Evolutionary conservation across 2,797 vertebrate species (phyloP), one percentile per base, ranked within the genome.

Genomic region (Amblyopsis hoosieri): DNA sequence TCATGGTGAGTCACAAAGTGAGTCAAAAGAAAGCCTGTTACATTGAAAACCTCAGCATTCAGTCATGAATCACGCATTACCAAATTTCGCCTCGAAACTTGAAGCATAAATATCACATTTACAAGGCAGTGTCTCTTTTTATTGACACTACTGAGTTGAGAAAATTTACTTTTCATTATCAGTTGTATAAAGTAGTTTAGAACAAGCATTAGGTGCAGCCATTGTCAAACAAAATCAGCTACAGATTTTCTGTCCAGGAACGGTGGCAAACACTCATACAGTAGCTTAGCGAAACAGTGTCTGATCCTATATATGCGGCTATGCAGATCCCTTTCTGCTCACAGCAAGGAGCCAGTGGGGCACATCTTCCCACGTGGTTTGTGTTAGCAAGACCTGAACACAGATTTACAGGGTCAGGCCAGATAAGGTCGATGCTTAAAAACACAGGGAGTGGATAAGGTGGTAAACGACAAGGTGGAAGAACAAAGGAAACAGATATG

Each of bases 381-480:
- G 45, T 33, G 45, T 67, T 73, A 72, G 67, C 60, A 72, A 51
- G 53, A 64, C 55, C 0, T 15, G 23, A 15, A 49, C 50, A 42
- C 49, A 29, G 60, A 49, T 57, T 45, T 45, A 11, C 23, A 23
- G 50, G 56, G 31, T 23, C 56, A 10, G 15, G 60, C 57, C 65
- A n/a, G 51, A 50, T 37, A 63, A 74, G 71, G 78, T 56, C 33
- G 80, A 84, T 53, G 71, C 79, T 53, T 15, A 45, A 46, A 82
- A 79, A 79, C 69, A 82, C 51, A 53, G 60, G 14, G 31, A 58
- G 60, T 58, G 48, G 50, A 69, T 69, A 74, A 77, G 66, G 58
- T 80, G 72, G 62, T 33, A 82, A 75, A 79, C 82, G 70, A 83
- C 83, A 78, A 84, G 83, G 80, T 73, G 69, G 78, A 67, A 75